These are phyloP conservation scores for Epiblema foenella DNA, from an alignment of 2,888 invertebrate species.

Conservation along the genomic window DNA sequence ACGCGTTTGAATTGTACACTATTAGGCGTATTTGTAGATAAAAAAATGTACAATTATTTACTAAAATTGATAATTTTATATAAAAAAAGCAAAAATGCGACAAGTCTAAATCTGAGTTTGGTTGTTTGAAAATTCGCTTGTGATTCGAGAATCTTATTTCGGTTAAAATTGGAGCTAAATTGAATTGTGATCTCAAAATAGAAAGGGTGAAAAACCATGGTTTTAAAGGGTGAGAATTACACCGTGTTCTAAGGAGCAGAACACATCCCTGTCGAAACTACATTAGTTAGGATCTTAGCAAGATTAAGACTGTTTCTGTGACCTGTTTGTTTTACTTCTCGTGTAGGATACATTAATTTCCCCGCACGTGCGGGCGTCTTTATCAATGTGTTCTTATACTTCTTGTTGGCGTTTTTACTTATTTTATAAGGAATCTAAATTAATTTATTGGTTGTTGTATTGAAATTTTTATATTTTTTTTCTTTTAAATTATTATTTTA, in stretches of 20 bases:
- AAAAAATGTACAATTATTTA: constrained; percentile 80
- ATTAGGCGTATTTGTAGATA: constrained; percentile 83
- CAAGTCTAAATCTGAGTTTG: constrained; percentile 71
- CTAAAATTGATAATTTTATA: constrained; percentile 76
- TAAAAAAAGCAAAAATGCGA: constrained; percentile 62
- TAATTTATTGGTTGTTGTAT: constrained; percentile 85
- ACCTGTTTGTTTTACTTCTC: constrained; percentile 84
- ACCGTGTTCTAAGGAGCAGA: constrained; percentile 83
- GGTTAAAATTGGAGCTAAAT: constrained; percentile 70
- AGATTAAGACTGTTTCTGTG: constrained; percentile 85
- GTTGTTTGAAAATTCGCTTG: constrained; percentile 69
- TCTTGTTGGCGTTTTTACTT: constrained; percentile 85
- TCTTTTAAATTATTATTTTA: constrained; percentile 81
- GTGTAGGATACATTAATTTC: constrained; percentile 68
- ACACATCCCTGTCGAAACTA: constrained; percentile 84
- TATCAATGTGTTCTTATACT: constrained; percentile 84
- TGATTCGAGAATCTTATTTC: constrained; percentile 76
- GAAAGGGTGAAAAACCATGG: constrained; percentile 54
- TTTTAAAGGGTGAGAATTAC: constrained; percentile 71
- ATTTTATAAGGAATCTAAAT: constrained; percentile 85
- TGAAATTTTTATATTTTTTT: constrained; percentile 76
- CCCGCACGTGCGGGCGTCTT: constrained; percentile 61
- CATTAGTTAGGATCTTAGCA: constrained; percentile 84
- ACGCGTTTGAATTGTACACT: constrained; percentile 82
- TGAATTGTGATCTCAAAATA: constrained; percentile 48